Evolutionary conservation across 2,888 invertebrate species (phyloP), one percentile per base, ranked within the genome.

Genomic region (Dryobota labecula): DNA sequence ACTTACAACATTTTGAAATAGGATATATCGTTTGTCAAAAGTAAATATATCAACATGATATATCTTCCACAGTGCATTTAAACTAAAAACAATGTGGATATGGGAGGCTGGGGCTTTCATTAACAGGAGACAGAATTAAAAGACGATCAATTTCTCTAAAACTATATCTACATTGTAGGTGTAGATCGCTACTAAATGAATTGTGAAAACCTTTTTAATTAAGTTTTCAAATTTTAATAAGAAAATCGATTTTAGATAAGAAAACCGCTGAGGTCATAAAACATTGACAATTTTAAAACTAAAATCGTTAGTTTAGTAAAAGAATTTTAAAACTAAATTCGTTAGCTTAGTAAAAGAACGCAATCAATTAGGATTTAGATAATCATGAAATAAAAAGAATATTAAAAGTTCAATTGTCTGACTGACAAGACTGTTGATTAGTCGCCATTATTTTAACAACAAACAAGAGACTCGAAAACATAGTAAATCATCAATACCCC

Each of bases 301-400:
- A 41, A 64, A 71, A 36, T 47, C 45, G n/a, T 54, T 41, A n/a
- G n/a, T n/a, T n/a, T n/a, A n/a, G n/a, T n/a, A n/a, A n/a, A n/a
- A n/a, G n/a, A n/a, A n/a, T 43, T 61, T 61, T 20, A 30, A 63
- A 63, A 67, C 38, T 63, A 36, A 61, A 72, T 30, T 49, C 47
- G n/a, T 54, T 41, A 15, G 41, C 41, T 68, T 64, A 33, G 36
- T 30, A 27, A 63, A 69, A 66, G 9, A 80, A 41, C 6, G 24
- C 27, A 54, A 80, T 69, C 61, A 54, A 51, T 51, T n/a, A n/a
- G n/a, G n/a, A n/a, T n/a, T n/a, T n/a, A n/a, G n/a, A n/a, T n/a
- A n/a, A n/a, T n/a, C n/a, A n/a, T n/a, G n/a, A 47, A 47, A 57
- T 30, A 27, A 65, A 49, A 30, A 13, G 13, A 30, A 54, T 4